Base-by-base conservation (phyloP, 2,113 vertebrate species). In the Perognathus longimembris region DNA sequence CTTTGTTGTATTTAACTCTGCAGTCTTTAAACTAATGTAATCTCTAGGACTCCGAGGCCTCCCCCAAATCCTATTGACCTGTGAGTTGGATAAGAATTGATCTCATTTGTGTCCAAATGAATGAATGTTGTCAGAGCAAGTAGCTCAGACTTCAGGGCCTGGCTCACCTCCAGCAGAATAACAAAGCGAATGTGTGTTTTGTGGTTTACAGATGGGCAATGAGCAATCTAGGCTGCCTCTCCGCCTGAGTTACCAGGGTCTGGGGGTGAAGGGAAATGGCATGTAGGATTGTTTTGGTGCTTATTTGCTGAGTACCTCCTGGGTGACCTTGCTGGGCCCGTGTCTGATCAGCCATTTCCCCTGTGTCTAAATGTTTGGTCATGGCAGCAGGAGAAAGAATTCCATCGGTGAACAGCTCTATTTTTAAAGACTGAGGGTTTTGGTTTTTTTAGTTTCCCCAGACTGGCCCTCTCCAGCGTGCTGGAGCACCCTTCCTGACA, bases 41-140 rank as follows among this genome's bases (percentile, higher is more conserved):
- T 97, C 90, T 95, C 91, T 61, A 54, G 30, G 71, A 88, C 82
- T 82, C 92, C 30, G 74, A 1, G 22, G 63, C 54, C 76, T 95
- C 71, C 91, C 90, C 28, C 45, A 96, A 96, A 97, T 96, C 87
- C 75, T 96, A 89, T 93, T 96, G 94, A 94, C 95, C 93, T 81
- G 87, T 63, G 91, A 94, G 95, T 88, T 12, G 36, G 87, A 92
- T 95, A 85, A 95, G 97, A 97, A 96, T 93, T 95, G 80, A 97
- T 97, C 96, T 96, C 85, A 93, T 96, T 97, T 97, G 86, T 95
- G 94, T 97, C 92, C 85, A 81, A 95, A 91, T 92, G 94, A 96
- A 70, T 91, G 92, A 92, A 28, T 92, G 88, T 70, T 89, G 81
- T 93, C 79, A 83, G 86, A 86, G 93, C 59, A 88, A 93, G 94